Conservation (phyloP, 2,113 vertebrate genomes). For the Lophotis ruficrista region DNA sequence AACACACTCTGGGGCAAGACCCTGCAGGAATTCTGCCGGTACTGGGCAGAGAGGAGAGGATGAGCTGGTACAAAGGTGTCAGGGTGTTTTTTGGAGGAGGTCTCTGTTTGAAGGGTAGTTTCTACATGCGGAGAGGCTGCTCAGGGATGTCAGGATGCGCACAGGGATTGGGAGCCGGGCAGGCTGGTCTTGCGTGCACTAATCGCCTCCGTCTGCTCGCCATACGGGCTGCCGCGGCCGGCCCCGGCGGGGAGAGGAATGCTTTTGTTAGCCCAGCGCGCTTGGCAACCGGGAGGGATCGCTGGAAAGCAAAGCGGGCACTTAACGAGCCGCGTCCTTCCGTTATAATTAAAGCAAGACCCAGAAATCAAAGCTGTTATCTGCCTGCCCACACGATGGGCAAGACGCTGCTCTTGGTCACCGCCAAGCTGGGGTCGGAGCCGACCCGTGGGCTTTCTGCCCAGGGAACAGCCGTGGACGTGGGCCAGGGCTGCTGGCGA, state of each 20-base stretch:
- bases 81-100: not conserved
- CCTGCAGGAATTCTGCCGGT: not conserved
- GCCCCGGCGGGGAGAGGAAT: conserved; percentile 9
- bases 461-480: not conserved
- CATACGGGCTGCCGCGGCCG: conserved; percentile 4
- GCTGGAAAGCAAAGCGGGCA: conserved; percentile 42
- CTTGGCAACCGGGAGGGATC: conserved; percentile 41
- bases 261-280: conserved; percentile 26
- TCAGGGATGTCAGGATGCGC: not conserved
- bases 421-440: not conserved
- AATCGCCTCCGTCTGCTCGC: conserved; percentile 40
- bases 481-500: not conserved
- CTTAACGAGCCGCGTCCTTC: conserved; percentile 50
- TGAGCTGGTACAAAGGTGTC: not conserved
- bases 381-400: not conserved
- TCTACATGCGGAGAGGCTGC: not conserved
- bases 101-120: not conserved
- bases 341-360: conserved; percentile 51
- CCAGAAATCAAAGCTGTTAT: conserved; percentile 44
- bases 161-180: not conserved
- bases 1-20: not conserved
- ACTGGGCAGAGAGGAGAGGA: rapidly evolving
- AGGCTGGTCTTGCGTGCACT: not conserved
- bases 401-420: not conserved
- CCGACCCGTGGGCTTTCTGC: not conserved